phyloP scores from a whole-genome alignment of 2,797 vertebrate genomes.

The Chrysocyon brachyurus region DNA sequence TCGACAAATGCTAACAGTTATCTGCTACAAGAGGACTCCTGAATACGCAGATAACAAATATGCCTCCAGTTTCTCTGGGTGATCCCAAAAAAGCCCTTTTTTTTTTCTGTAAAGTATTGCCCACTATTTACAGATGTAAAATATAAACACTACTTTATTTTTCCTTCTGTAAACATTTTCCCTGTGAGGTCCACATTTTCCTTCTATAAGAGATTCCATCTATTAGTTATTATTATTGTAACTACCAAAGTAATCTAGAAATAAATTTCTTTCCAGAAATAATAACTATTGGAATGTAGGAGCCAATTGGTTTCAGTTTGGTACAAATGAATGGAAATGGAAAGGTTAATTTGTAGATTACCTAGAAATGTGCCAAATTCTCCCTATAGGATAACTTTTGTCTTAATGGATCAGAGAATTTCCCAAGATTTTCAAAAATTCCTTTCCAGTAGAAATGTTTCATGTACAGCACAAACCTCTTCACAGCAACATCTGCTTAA shows the following conservation, averaged over 20 bases:
- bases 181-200: not conserved
- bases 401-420: not conserved
- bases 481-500: not conserved
- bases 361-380: not conserved
- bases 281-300: not conserved
- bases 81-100: not conserved
- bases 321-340: not conserved
- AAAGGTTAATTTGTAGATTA: not conserved
- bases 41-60: not conserved
- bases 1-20: not conserved
- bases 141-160: not conserved
- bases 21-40: not conserved
- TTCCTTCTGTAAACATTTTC: not conserved
- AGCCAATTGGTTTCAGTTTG: not conserved
- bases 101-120: not conserved
- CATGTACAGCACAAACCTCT: not conserved
- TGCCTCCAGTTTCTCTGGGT: not conserved
- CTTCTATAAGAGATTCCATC: not conserved
- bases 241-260: not conserved
- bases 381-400: not conserved
- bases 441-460: not conserved
- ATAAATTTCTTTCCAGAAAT: conserved; percentile 23
- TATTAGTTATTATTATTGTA: not conserved
- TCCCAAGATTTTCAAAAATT: not conserved
- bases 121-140: not conserved